Percentiles rank a stretch among this genome's conserved stretches.
Conservation (phyloP, 2,888 invertebrate genomes). For the Atherix ibis region DNA sequence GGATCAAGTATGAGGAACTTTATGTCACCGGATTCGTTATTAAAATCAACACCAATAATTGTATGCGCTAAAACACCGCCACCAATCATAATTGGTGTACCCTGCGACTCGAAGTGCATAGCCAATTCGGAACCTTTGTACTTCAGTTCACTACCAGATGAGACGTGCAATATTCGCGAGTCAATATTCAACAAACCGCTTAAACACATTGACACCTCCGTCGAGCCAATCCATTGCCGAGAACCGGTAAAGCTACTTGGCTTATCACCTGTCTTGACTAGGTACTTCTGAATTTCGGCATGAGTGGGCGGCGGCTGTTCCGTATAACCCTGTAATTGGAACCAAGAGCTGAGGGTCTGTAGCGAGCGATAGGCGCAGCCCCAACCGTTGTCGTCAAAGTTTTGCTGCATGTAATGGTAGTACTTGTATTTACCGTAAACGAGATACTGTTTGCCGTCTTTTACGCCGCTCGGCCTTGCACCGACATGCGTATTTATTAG, state of each 20-base stretch:
- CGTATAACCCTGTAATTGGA: constrained; percentile 73
- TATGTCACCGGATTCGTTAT: constrained; percentile 59
- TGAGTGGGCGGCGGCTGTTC: constrained; percentile 63
- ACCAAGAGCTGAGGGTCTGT: constrained; percentile 96
- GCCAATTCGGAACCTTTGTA: constrained; percentile 65
- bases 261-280: constrained; percentile 92
- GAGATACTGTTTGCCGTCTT: constrained; percentile 37
- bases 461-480: constrained; percentile 25
- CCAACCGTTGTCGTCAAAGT: constrained; percentile 94
- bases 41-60: constrained; percentile 85
- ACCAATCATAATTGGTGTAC: constrained; percentile 98
- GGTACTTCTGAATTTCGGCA: constrained; percentile 78
- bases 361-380: constrained; percentile 97
- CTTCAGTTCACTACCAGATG: constrained; percentile 68
- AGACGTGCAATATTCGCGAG: constrained; percentile 69
- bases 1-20: constrained; percentile 96
- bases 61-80: constrained; percentile 97
- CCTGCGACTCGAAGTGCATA: constrained; percentile 81
- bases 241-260: constrained; percentile 73
- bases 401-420: constrained; percentile 93
- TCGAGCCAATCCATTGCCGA: constrained; percentile 94
- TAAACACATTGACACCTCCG: constrained; percentile 87
- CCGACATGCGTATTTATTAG: constrained; percentile 61
- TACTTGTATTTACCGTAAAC: constrained; percentile 82
- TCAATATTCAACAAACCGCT: constrained; percentile 63